Base-by-base conservation (phyloP, 2,888 invertebrate species). In the Apamea epomidion region DNA sequence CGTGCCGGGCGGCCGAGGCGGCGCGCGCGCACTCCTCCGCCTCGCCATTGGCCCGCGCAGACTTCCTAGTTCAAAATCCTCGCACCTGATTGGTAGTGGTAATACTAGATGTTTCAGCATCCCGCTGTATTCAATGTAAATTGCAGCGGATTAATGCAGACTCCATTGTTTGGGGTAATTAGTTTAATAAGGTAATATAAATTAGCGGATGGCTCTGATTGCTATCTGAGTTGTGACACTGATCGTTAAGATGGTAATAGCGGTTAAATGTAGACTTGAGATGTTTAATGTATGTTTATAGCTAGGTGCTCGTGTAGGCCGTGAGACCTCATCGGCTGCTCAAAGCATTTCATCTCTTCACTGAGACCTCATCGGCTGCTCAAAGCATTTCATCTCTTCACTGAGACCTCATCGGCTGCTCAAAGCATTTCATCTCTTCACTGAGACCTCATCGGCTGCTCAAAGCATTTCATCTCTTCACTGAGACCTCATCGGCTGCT, bases 1-100 rank as follows among this genome's bases (percentile, higher is more conserved):
- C 81, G 88, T 90, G 82, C 86, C 91, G 89, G 89, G 85, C 87
- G 82, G 74, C 70, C 62, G 87, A 81, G 93, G 93, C 93, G 92
- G 94, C 93, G 94, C 93, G 87, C 76, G 93, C 94, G 93, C 93
- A 91, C 77, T 48, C 76, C 7, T 62, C 84, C 29, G 77, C 18
- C 32, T 60, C 69, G 86, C 90, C 74, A 91, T 92, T 92, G 88
- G 91, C 81, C 68, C 80, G 77, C 82, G 68, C 84, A 72, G 42
- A 72, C 45, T 82, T 86, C 79, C 88, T 90, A 89, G 90, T 80
- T 86, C 81, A 71, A 77, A 84, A 82, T 32, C 45, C 82, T 68
- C 42, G 74, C 42, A 64, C 16, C 37, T 81, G 71, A 89, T 89
- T 89, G 89, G 89, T 54, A 58, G 68, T 62, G 54, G 67, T 85